These are phyloP conservation scores for Hippocampus zosterae DNA, from an alignment of 2,113 vertebrate genomes.

Conservation along the genomic window DNA sequence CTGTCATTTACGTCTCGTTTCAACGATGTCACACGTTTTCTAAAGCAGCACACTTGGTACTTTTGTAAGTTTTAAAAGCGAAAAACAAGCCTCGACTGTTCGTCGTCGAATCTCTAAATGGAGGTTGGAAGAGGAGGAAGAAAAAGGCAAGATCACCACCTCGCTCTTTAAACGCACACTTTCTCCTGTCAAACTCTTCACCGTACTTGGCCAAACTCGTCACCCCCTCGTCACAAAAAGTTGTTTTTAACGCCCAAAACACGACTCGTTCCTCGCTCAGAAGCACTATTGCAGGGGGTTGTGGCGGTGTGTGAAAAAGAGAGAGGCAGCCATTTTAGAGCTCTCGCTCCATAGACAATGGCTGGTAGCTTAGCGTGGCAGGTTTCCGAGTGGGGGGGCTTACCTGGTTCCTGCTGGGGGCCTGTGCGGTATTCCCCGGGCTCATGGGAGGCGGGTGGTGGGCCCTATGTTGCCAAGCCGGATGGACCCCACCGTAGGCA, in stretches of 20 bases:
- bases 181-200: slow-evolving; percentile 54
- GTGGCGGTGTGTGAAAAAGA: slow-evolving; percentile 63
- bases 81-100: not conserved
- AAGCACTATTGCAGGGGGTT: slow-evolving; percentile 56
- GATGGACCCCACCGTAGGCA: slow-evolving; percentile 81
- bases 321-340: slow-evolving; percentile 96
- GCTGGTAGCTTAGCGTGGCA: slow-evolving; percentile 67
- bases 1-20: slow-evolving; percentile 52
- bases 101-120: slow-evolving; percentile 8
- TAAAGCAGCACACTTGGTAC: not conserved
- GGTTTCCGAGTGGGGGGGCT: slow-evolving; percentile 46
- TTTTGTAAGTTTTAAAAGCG: not conserved
- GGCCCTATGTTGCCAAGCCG: slow-evolving; percentile 89
- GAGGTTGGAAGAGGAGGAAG: slow-evolving; percentile 20
- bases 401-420: slow-evolving; percentile 87
- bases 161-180: slow-evolving; percentile 36
- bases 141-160: slow-evolving; percentile 22
- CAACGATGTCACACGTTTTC: slow-evolving; percentile 36
- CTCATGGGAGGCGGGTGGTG: slow-evolving; percentile 89
- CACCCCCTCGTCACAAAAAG: slow-evolving; percentile 19
- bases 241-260: slow-evolving; percentile 23
- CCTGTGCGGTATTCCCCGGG: slow-evolving; percentile 85
- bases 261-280: slow-evolving; percentile 2
- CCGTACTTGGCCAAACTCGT: slow-evolving; percentile 60
- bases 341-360: slow-evolving; percentile 84